Evolutionary conservation across 2,888 invertebrate species (phyloP).

Genomic region (Heliconius cydno): DNA sequence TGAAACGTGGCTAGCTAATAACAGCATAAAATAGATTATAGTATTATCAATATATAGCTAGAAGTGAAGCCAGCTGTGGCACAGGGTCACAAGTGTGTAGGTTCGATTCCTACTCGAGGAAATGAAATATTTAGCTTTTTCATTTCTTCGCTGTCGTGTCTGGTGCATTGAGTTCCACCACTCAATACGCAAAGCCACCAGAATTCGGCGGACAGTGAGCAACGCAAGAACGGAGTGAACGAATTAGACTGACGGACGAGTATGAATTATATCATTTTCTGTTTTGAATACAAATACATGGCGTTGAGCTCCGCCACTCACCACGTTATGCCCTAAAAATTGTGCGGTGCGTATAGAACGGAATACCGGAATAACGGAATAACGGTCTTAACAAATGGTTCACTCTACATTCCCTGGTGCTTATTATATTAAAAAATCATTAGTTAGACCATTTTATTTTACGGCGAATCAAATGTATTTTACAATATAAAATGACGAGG

Average conservation of each 20-base stretch:
- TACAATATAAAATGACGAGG: slow-evolving; percentile 9
- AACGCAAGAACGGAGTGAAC: not conserved
- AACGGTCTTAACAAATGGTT: too few species aligned
- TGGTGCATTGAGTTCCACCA: not conserved
- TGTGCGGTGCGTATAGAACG: too few species aligned
- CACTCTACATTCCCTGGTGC: too few species aligned
- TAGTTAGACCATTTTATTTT: not conserved
- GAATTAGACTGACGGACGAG: not conserved
- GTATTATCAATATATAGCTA: not conserved
- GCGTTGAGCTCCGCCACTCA: not conserved
- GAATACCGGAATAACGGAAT: too few species aligned
- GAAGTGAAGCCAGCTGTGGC: not conserved
- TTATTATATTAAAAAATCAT: not conserved
- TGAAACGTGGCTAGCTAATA: slow-evolving; percentile 27
- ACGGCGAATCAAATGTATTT: not conserved
- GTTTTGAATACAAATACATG: not conserved
- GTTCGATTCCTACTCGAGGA: not conserved
- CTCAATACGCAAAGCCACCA: not conserved
- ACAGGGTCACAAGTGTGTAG: not conserved
- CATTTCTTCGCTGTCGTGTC: too few species aligned
- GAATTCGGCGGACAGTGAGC: not conserved
- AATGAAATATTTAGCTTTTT: too few species aligned
- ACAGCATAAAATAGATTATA: slow-evolving; percentile 15
- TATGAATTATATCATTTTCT: too few species aligned
- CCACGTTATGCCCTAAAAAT: too few species aligned